Evolutionary conservation across 2,113 vertebrate genomes (phyloP).

Genomic region (Picathartes gymnocephalus): DNA sequence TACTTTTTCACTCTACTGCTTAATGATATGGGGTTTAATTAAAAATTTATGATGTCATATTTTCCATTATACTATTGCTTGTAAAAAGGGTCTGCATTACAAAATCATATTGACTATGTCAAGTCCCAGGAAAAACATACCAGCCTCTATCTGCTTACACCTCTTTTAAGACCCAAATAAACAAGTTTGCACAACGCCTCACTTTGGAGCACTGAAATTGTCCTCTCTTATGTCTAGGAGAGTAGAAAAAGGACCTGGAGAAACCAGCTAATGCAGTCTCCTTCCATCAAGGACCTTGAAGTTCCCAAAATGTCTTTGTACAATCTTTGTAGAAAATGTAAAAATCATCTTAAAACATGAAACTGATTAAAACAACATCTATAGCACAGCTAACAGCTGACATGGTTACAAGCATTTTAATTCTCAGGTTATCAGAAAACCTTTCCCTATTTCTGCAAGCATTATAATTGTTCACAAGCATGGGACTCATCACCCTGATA

Average conservation of each 20-base stretch:
- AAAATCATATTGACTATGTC: background rate
- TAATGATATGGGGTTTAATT: slow-evolving; percentile 7
- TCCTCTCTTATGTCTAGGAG: background rate
- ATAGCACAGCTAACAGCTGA: background rate
- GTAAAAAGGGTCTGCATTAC: background rate
- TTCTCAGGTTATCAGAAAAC: background rate
- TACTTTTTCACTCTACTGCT: slow-evolving; percentile 12
- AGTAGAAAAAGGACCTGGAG: background rate
- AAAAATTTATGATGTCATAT: slow-evolving; percentile 6
- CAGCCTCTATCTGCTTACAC: background rate
- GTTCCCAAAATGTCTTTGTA: background rate
- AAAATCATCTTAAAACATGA: background rate
- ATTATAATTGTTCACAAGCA: background rate
- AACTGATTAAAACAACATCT: background rate
- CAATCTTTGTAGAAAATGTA: background rate
- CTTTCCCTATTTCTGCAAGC: background rate
- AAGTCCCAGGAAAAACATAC: background rate
- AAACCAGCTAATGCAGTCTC: background rate
- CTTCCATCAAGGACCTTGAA: background rate
- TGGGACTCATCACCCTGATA: background rate
- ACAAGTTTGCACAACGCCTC: background rate
- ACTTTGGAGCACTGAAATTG: background rate
- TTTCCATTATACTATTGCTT: background rate
- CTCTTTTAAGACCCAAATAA: background rate
- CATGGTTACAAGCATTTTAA: background rate